These are phyloP conservation scores for Micrasema longulum DNA, from an alignment of 1,140 invertebrate genomes.

Conservation along the genomic window DNA sequence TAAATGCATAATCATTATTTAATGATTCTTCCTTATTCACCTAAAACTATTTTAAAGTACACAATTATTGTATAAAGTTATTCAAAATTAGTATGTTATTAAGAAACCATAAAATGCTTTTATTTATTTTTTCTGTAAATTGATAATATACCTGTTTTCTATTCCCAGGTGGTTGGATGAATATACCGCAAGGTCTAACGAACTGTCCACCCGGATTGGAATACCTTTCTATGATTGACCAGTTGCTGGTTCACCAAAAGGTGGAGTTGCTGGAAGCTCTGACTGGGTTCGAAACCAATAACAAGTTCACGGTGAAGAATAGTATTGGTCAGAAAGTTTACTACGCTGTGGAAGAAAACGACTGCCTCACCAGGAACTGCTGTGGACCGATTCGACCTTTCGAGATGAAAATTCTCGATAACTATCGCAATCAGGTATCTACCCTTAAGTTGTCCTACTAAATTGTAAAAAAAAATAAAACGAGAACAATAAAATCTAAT, in stretches of 20 bases:
- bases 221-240: slow-evolving; percentile 92
- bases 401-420: slow-evolving; percentile 88
- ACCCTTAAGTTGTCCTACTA: too few species aligned
- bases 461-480: too few species aligned
- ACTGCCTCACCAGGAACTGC: slow-evolving; percentile 82
- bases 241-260: slow-evolving; percentile 89
- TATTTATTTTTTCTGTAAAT: too few species aligned
- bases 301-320: slow-evolving; percentile 88
- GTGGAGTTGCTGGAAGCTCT: slow-evolving; percentile 87
- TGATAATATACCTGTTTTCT: too few species aligned
- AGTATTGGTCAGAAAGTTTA: slow-evolving; percentile 84
- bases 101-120: too few species aligned
- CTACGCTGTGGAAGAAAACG: slow-evolving; percentile 86
- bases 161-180: slow-evolving; percentile 86
- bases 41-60: too few species aligned
- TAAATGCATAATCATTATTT: too few species aligned
- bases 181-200: slow-evolving; percentile 76
- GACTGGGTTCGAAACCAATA: slow-evolving; percentile 90
- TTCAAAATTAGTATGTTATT: too few species aligned
- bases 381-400: slow-evolving; percentile 84
- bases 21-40: too few species aligned
- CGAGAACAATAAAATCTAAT: too few species aligned
- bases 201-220: slow-evolving; percentile 92
- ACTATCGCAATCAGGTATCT: slow-evolving; percentile 78
- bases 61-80: too few species aligned